Conservation (phyloP, 1,140 invertebrate species). For the Nasonia vitripennis region DNA sequence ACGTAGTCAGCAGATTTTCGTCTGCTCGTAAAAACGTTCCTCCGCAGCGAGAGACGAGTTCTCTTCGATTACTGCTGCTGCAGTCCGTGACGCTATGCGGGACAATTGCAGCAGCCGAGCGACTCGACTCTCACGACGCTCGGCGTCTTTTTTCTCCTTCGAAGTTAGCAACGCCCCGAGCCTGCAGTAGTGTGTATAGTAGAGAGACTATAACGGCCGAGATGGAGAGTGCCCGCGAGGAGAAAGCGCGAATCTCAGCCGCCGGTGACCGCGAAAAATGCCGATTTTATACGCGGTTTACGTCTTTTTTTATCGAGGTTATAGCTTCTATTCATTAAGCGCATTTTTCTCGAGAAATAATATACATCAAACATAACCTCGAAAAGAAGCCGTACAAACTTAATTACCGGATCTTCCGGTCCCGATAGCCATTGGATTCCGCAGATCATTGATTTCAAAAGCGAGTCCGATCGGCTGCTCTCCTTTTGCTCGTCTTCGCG, state of each 20-base stretch:
- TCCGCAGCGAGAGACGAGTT: not conserved
- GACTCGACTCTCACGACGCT: not conserved
- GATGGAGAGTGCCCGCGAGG: not conserved
- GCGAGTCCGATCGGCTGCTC: not conserved
- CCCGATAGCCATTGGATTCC: not conserved
- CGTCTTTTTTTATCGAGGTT: not conserved
- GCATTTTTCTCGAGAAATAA: too few species aligned
- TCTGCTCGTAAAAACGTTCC: not conserved
- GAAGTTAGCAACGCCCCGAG: not conserved
- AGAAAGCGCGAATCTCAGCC: not conserved
- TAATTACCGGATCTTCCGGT: too few species aligned
- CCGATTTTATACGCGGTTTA: not conserved
- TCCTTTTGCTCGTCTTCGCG: not conserved
- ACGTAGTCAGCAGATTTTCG: too few species aligned
- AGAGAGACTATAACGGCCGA: not conserved
- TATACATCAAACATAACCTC: too few species aligned
- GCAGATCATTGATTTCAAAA: constrained; percentile 7
- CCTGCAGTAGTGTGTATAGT: not conserved
- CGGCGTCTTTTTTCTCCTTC: not conserved
- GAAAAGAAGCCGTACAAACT: too few species aligned
- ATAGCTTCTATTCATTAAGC: not conserved
- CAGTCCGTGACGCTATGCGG: not conserved
- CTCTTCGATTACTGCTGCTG: not conserved
- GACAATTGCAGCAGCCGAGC: not conserved
- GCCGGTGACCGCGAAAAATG: not conserved